These are phyloP conservation scores for Oreonectes daqikongensis DNA, from an alignment of 2,797 vertebrate genomes.

Conservation along the genomic window DNA sequence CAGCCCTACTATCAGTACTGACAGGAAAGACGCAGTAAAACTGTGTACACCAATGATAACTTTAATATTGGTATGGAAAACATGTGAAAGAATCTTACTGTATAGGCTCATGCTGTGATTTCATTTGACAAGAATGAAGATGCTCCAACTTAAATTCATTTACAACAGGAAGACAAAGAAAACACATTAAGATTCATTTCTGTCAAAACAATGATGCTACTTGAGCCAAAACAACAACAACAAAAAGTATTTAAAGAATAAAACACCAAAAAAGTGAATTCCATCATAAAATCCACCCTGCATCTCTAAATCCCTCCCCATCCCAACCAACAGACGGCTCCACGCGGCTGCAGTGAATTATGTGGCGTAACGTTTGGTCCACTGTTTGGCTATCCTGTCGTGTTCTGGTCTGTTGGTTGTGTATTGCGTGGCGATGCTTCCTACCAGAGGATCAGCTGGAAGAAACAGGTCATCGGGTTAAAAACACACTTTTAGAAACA, in stretches of 20 bases:
- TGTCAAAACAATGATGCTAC: conserved; percentile 79
- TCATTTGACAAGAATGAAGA: conserved; percentile 65
- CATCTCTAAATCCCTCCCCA: conserved; percentile 69
- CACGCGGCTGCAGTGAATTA: conserved; percentile 62
- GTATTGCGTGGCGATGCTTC: conserved; percentile 89
- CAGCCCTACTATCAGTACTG: conserved; percentile 1
- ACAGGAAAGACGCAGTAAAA: conserved; percentile 17
- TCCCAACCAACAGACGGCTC: conserved; percentile 48
- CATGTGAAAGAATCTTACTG: conserved; percentile 58
- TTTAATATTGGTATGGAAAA: conserved; percentile 62
- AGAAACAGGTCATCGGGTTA: conserved; percentile 29
- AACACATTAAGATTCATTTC: conserved; percentile 75
- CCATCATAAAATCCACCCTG: conserved; percentile 86
- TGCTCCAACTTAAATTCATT: conserved; percentile 46
- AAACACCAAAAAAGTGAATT: conserved; percentile 74
- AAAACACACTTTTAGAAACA: neutral
- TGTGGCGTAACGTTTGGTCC: conserved; percentile 96
- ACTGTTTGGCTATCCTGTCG: conserved; percentile 96
- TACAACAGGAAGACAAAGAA: conserved; percentile 13
- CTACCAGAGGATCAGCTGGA: conserved; percentile 87
- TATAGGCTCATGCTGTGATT: conserved; percentile 69
- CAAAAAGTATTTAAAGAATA: conserved; percentile 43
- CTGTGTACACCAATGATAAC: conserved; percentile 61
- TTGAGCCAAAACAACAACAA: conserved; percentile 82
- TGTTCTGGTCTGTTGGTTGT: conserved; percentile 90